Evolutionary conservation across 2,888 invertebrate species (phyloP).

Genomic region (Leucophenga maculata): DNA sequence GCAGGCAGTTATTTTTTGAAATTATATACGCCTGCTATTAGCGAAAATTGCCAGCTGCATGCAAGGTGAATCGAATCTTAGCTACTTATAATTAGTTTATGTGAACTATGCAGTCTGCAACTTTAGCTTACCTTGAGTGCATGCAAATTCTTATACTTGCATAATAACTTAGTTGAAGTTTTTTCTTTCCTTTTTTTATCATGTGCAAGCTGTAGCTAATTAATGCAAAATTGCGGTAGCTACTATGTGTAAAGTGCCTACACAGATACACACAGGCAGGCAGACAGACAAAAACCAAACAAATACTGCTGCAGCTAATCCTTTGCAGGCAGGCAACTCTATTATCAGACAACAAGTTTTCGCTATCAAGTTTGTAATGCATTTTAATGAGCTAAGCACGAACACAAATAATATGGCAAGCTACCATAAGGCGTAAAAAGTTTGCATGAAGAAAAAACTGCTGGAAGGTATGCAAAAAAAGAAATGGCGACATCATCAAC

Average conservation of each 20-base stretch:
- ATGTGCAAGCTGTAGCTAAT: slow-evolving; percentile 46
- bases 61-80: background rate
- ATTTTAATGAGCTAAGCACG: slow-evolving; percentile 55
- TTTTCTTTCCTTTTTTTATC: slow-evolving; percentile 17
- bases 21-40: background rate
- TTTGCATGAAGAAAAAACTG: no score
- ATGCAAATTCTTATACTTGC: slow-evolving; percentile 46
- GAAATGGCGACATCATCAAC: no score
- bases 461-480: no score
- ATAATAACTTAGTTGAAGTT: slow-evolving; percentile 63
- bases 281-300: slow-evolving; percentile 1
- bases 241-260: slow-evolving; percentile 57
- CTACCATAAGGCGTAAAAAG: no score
- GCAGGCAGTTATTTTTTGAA: background rate
- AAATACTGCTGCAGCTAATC: background rate
- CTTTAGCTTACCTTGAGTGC: slow-evolving; percentile 18
- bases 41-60: background rate
- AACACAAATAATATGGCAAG: background rate
- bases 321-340: slow-evolving; percentile 12
- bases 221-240: slow-evolving; percentile 57
- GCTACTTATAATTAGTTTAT: slow-evolving; percentile 5
- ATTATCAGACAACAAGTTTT: slow-evolving; percentile 48
- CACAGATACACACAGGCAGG: slow-evolving; percentile 40
- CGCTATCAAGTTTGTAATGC: slow-evolving; percentile 46
- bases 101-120: background rate